Percentiles rank a stretch among this genome's conserved stretches.
Evolutionary conservation across 2,797 vertebrate genomes (phyloP).

Genomic region (Remorina albescens): DNA sequence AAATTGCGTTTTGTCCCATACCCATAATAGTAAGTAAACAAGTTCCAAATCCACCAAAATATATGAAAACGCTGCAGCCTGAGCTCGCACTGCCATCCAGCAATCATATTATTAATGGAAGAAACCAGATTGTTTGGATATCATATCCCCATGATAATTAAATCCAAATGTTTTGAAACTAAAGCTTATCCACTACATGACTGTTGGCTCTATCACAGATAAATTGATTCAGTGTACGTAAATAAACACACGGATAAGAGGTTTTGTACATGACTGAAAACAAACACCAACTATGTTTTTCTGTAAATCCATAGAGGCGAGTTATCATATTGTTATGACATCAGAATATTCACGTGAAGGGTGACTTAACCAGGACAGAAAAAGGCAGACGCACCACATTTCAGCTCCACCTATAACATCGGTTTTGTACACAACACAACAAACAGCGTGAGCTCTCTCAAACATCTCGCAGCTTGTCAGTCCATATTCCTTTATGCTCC

Average conservation of each 20-base stretch:
- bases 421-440: constrained; percentile 31
- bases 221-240: constrained; percentile 79
- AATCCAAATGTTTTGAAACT: constrained; percentile 85
- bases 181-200: constrained; percentile 82
- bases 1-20: constrained; percentile 68
- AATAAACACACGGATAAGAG: constrained; percentile 82
- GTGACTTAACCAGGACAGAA: constrained; percentile 44
- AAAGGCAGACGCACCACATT: constrained; percentile 21
- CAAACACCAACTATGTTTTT: constrained; percentile 73
- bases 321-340: constrained; percentile 73
- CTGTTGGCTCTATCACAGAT: constrained; percentile 76
- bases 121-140: constrained; percentile 84
- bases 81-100: constrained; percentile 63
- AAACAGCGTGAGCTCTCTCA: constrained; percentile 8
- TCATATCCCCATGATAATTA: constrained; percentile 84
- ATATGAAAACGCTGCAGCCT: constrained; percentile 66
- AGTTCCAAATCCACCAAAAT: constrained; percentile 69
- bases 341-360: constrained; percentile 55
- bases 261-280: constrained; percentile 66
- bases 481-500: constrained; percentile 4
- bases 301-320: constrained; percentile 69
- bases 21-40: constrained; percentile 75
- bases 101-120: constrained; percentile 83
- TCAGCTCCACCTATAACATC: constrained; percentile 10
- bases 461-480: constrained; percentile 16